Conservation (phyloP, 2,888 invertebrate species). For the Pollenia amentaria region DNA sequence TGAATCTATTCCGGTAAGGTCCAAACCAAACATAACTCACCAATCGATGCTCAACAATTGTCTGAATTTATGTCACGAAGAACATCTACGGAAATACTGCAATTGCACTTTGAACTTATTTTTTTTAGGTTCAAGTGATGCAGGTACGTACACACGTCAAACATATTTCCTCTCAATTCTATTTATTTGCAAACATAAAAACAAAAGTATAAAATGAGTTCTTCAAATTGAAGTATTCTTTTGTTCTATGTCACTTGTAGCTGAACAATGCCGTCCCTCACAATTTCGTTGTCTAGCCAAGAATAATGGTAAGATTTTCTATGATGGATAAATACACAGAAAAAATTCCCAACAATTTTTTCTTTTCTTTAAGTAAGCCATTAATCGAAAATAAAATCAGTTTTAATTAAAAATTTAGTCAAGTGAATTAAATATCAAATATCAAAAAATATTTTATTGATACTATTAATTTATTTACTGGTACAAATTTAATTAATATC, state of each 20-base stretch:
- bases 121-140: constrained; percentile 75
- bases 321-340: not conserved
- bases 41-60: constrained; percentile 79
- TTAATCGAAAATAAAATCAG: too few relatives aligned
- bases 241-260: constrained; percentile 60
- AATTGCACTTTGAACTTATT: constrained; percentile 81
- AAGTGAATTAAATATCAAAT: too few relatives aligned
- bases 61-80: constrained; percentile 81
- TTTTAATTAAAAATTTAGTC: too few relatives aligned
- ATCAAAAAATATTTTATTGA: too few relatives aligned
- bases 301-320: constrained; percentile 77
- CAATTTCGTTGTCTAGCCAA: constrained; percentile 80
- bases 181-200: not conserved
- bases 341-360: not conserved
- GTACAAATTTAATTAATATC: too few relatives aligned
- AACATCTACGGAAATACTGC: constrained; percentile 79
- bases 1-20: constrained; percentile 55
- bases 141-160: constrained; percentile 74
- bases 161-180: not conserved
- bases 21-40: not conserved
- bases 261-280: constrained; percentile 76
- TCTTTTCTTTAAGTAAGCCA: too few relatives aligned
- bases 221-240: not conserved
- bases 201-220: not conserved
- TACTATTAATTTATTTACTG: too few relatives aligned